Evolutionary conservation across 2,797 vertebrate species (phyloP).

Genomic region (Phrynocephalus vlangalii): DNA sequence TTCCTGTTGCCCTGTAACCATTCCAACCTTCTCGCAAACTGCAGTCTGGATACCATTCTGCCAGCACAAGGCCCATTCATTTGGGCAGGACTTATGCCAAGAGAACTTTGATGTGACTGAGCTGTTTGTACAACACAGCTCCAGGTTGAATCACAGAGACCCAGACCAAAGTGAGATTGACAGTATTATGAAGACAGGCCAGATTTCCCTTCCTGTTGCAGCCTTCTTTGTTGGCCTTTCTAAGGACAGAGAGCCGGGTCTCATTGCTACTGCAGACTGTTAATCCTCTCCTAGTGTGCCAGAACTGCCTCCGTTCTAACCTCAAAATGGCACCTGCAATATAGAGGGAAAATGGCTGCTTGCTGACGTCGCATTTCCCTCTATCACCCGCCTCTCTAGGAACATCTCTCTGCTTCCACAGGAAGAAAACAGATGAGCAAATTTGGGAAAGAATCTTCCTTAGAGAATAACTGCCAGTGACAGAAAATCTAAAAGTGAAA

Average conservation of each 20-base stretch:
- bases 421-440: not conserved
- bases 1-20: constrained; percentile 11
- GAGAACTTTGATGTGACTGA: not conserved
- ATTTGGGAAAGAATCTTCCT: not conserved
- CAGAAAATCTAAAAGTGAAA: constrained; percentile 31
- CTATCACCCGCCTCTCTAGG: not conserved
- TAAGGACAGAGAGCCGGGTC: not conserved
- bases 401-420: not conserved
- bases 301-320: not conserved
- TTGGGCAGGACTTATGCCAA: not conserved
- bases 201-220: not conserved
- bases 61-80: constrained; percentile 10
- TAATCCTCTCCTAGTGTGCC: not conserved
- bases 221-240: not conserved
- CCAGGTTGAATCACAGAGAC: constrained; percentile 7
- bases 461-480: not conserved
- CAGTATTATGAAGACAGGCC: not conserved
- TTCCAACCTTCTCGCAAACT: constrained; percentile 2
- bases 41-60: constrained; percentile 5
- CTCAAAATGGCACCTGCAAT: not conserved
- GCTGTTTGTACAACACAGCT: constrained; percentile 7
- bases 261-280: not conserved
- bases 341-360: not conserved
- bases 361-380: not conserved
- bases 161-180: constrained; percentile 9